Evolutionary conservation across 2,888 invertebrate genomes (phyloP).

Genomic region (Graphium colonna): DNA sequence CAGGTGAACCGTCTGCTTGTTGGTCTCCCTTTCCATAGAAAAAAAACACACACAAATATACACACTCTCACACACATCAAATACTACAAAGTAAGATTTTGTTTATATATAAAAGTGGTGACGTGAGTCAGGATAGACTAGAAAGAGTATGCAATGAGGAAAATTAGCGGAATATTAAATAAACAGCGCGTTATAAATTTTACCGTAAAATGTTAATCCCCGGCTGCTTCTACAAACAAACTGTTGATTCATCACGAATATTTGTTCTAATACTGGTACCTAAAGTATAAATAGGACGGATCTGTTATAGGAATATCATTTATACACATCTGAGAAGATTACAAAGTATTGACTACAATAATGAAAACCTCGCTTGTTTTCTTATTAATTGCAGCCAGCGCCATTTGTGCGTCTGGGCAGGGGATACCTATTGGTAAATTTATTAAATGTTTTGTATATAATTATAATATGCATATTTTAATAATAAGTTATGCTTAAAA

Average conservation of each 20-base stretch:
- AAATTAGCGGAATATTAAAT: not conserved
- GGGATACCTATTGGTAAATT: constrained; percentile 16
- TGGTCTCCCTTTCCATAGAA: too few species aligned
- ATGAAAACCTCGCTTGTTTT: constrained; percentile 7
- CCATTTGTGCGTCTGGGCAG: not conserved
- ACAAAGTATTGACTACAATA: not conserved
- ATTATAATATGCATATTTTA: too few species aligned
- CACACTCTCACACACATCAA: too few species aligned
- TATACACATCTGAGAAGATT: not conserved
- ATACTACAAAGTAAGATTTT: too few species aligned
- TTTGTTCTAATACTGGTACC: not conserved
- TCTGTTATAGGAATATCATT: not conserved
- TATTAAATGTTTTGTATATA: too few species aligned
- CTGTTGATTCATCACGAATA: not conserved
- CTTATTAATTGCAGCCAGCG: not conserved
- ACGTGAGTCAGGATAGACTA: too few species aligned
- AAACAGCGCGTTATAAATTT: not conserved
- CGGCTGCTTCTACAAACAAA: not conserved
- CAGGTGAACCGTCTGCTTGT: too few species aligned
- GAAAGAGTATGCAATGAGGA: not conserved
- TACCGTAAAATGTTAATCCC: constrained; percentile 13
- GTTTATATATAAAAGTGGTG: too few species aligned
- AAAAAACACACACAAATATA: too few species aligned
- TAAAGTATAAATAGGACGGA: not conserved
- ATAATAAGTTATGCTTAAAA: too few species aligned